Evolutionary conservation across 1,140 invertebrate genomes (phyloP).

Genomic region (Lethocerus indicus): DNA sequence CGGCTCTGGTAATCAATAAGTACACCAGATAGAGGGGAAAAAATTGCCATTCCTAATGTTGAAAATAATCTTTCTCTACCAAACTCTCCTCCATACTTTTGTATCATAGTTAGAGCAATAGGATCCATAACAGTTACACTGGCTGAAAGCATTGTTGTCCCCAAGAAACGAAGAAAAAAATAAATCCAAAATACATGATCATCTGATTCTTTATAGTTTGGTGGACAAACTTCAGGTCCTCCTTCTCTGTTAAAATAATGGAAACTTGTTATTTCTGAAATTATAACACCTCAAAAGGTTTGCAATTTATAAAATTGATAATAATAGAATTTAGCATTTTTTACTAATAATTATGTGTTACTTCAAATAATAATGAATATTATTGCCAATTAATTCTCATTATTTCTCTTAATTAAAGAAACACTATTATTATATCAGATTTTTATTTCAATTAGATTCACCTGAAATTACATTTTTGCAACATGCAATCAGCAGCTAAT

Average conservation of each 20-base stretch:
- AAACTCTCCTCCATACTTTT: conserved; percentile 61
- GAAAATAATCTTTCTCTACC: conserved; percentile 61
- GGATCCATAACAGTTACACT: conserved; percentile 68
- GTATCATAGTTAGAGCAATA: conserved; percentile 60
- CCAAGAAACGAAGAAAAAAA: conserved; percentile 53
- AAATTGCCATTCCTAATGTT: conserved; percentile 60
- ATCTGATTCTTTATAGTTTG: conserved; percentile 51
- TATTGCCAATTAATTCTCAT: neutral
- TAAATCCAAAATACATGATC: conserved; percentile 63
- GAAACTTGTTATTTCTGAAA: too few species aligned
- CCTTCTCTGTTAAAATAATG: conserved; percentile 34
- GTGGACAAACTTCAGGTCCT: conserved; percentile 52
- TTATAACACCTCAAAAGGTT: too few species aligned
- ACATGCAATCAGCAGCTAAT: conserved; percentile 41
- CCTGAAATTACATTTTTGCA: conserved; percentile 49
- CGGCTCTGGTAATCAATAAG: conserved; percentile 48
- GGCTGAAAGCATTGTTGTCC: conserved; percentile 52
- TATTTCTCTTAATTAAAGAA: neutral
- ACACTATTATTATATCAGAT: neutral
- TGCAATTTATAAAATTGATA: neutral
- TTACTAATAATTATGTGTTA: neutral
- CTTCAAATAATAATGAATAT: neutral
- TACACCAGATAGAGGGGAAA: conserved; percentile 60
- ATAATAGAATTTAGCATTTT: neutral
- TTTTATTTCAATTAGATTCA: conserved; percentile 21